phyloP scores from a whole-genome alignment of 2,113 vertebrate genomes.

The Crotalus tigris region DNA sequence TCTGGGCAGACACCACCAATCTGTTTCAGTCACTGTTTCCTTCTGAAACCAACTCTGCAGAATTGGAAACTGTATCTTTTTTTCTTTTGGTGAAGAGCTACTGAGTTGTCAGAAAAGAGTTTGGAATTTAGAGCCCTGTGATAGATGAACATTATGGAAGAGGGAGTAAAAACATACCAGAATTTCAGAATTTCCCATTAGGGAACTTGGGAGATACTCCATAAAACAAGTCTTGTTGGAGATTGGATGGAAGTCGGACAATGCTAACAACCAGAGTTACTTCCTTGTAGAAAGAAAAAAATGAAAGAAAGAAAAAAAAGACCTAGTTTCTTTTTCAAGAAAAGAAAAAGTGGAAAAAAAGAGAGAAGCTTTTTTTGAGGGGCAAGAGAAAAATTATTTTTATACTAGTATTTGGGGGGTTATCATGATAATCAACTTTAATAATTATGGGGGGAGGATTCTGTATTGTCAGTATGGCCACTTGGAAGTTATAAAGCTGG shows the following conservation, averaged over 20 bases:
- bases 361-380: background rate
- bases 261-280: background rate
- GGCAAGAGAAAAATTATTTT: background rate
- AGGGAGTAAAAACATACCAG: background rate
- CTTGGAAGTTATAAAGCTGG: background rate
- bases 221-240: background rate
- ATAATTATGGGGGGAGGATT: background rate
- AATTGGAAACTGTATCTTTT: background rate
- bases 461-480: background rate
- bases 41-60: background rate
- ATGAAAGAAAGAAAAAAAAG: background rate
- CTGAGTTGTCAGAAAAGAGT: background rate
- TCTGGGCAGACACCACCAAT: background rate
- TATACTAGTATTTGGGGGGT: background rate
- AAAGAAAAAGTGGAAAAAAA: background rate
- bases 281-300: background rate
- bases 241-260: background rate
- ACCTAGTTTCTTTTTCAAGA: background rate
- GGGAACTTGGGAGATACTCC: background rate
- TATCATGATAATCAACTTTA: background rate
- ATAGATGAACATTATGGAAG: background rate
- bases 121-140: background rate
- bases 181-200: background rate
- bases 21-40: background rate
- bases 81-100: background rate